phyloP scores from a whole-genome alignment of 2,888 invertebrate genomes.

The Hypselothyrea guttata region DNA sequence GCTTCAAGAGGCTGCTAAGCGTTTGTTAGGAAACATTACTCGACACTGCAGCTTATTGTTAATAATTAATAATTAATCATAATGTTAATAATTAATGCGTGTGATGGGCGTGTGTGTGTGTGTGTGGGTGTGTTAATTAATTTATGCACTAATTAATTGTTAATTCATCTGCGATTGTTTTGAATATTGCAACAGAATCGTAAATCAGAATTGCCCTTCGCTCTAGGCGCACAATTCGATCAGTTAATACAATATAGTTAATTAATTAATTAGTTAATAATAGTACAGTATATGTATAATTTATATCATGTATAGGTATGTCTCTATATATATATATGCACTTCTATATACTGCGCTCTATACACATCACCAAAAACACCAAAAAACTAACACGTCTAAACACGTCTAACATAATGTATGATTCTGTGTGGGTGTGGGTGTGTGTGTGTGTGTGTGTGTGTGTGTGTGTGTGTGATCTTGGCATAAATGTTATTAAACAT shows the following conservation, averaged over 20 bases:
- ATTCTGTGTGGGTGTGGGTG: slow-evolving; percentile 41
- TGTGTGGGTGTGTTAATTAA: slow-evolving; percentile 24
- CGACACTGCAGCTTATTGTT: slow-evolving; percentile 61
- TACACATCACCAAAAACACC: slow-evolving; percentile 74
- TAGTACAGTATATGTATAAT: slow-evolving; percentile 45
- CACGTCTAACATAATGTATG: slow-evolving; percentile 66
- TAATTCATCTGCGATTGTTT: slow-evolving; percentile 42
- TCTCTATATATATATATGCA: slow-evolving; percentile 30
- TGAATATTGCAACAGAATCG: slow-evolving; percentile 70
- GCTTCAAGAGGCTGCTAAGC: slow-evolving; percentile 55
- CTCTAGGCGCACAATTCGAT: slow-evolving; percentile 56
- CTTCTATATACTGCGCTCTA: slow-evolving; percentile 55
- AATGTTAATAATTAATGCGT: slow-evolving; percentile 23
- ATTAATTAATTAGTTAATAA: slow-evolving; percentile 60
- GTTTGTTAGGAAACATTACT: slow-evolving; percentile 65
- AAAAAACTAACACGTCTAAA: slow-evolving; percentile 72
- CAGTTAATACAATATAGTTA: slow-evolving; percentile 29
- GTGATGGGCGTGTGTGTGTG: slow-evolving; percentile 15
- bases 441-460: slow-evolving; percentile 34
- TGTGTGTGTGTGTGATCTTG: slow-evolving; percentile 34
- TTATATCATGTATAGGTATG: slow-evolving; percentile 21
- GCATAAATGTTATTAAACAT: slow-evolving; percentile 18
- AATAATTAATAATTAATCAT: slow-evolving; percentile 33
- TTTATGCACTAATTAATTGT: slow-evolving; percentile 58
- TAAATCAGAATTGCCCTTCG: slow-evolving; percentile 65